Conservation (phyloP, 2,797 vertebrate genomes). For the Micromesistius poutassou region DNA sequence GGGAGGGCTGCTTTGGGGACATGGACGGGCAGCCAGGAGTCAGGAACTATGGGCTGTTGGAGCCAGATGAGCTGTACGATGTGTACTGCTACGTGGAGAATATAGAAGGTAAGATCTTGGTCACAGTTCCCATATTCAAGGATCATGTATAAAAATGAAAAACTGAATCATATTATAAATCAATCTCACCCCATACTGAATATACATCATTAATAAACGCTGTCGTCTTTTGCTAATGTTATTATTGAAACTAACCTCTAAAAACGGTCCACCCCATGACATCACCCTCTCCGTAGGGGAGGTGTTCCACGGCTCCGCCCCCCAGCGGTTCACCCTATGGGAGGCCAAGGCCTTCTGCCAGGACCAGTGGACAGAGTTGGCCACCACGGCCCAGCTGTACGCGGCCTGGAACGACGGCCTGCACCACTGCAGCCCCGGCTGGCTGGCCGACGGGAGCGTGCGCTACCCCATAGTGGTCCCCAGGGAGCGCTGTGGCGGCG, state of each 20-base stretch:
- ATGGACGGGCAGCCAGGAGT: slow-evolving; percentile 89
- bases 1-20: slow-evolving; percentile 90
- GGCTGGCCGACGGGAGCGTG: slow-evolving; percentile 90
- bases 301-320: slow-evolving; percentile 78
- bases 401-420: slow-evolving; percentile 87
- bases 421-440: slow-evolving; percentile 89
- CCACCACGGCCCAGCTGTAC: slow-evolving; percentile 85
- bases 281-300: slow-evolving; percentile 71
- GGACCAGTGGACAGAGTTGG: slow-evolving; percentile 74
- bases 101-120: slow-evolving; percentile 74
- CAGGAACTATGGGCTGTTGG: slow-evolving; percentile 85
- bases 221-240: too few species aligned
- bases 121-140: neutral
- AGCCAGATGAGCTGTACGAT: slow-evolving; percentile 84
- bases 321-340: slow-evolving; percentile 76
- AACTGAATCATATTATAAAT: too few species aligned
- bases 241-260: neutral
- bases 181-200: neutral
- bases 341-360: slow-evolving; percentile 80
- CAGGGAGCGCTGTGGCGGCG: slow-evolving; percentile 85
- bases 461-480: slow-evolving; percentile 89
- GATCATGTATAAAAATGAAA: neutral
- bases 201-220: neutral
- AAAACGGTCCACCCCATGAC: too few species aligned
- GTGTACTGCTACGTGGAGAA: slow-evolving; percentile 93